Base-by-base conservation (phyloP, 2,113 vertebrate species). In the Kobus ellipsiprymnus region DNA sequence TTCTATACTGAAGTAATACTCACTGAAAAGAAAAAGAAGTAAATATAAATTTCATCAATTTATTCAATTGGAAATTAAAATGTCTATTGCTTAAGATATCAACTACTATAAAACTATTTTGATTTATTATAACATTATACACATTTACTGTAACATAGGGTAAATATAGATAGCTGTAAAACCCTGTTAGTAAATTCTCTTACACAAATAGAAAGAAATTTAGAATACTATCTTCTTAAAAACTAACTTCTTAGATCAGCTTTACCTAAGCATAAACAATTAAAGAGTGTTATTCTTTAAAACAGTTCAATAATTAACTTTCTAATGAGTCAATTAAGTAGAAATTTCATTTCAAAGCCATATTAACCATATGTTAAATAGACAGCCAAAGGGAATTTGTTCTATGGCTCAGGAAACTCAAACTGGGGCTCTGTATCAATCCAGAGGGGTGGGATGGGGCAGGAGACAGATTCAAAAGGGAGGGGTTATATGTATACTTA, bases 1-100 rank as follows among this genome's bases (percentile, higher is more conserved):
- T 98, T 99, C 99, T 96, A 99, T 98, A 98, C 99, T 99, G 98
- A 99, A 99, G 99, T 99, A 99, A 98, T 99, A 99, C 96, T 99
- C 99, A 5, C 99, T 99, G 97, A 40, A 98, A 97, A 98, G 89
- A 96, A 33, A 96, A 74, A 8, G 11, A 92, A 87, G 29, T 27
- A 78, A 96, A 89, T 7, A 77, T 83, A 71, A 80, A 50, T 78
- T 88, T 87, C 27, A 93, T 81, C 29, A 33, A 95, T 54, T 77
- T 92, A 92, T 87, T 78, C 17, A 52, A 40, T 0, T 64, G 21
- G 10, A 96, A 40, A 93, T 77, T 93, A 74, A 90, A 60, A 30
- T 52, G 23, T 40, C 29, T 57, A 82, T 5, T 67, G 27, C 13
- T 97, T 94, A 62, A 6, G 85, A 29, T 12, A 89, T 55, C 80